Conservation (phyloP, 2,113 vertebrate species). For the Pachypanchax playfairii region DNA sequence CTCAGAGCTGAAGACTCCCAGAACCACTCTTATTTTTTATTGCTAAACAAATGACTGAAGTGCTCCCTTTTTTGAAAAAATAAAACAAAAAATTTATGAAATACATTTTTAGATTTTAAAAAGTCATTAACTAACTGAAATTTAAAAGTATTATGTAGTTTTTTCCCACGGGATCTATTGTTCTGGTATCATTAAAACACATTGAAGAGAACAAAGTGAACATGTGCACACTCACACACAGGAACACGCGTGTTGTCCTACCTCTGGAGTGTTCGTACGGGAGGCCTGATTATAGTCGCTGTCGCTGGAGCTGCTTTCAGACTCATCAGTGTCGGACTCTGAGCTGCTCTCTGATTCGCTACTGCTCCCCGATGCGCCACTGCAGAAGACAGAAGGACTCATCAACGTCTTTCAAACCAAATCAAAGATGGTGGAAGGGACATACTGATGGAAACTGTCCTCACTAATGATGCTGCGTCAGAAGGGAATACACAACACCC, state of each 20-base stretch:
- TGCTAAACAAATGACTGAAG: neutral
- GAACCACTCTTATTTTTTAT: neutral
- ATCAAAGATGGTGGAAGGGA: constrained; percentile 6
- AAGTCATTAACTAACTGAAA: too few relatives aligned
- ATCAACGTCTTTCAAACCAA: constrained; percentile 19
- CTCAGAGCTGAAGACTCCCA: constrained; percentile 5
- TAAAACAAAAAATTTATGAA: too few relatives aligned
- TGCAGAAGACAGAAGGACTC: constrained; percentile 28
- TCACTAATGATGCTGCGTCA: constrained; percentile 4
- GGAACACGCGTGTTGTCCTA: constrained; percentile 64
- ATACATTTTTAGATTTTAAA: too few relatives aligned
- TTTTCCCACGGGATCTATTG: too few relatives aligned
- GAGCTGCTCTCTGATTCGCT: constrained; percentile 96
- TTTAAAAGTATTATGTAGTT: too few relatives aligned
- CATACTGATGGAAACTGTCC: neutral
- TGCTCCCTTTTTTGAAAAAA: too few relatives aligned
- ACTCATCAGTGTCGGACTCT: constrained; percentile 90
- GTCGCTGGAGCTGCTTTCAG: constrained; percentile 92
- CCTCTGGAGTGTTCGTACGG: constrained; percentile 89
- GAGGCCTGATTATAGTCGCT: constrained; percentile 90
- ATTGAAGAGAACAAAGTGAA: too few relatives aligned
- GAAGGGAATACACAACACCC: too few relatives aligned
- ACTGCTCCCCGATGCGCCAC: constrained; percentile 88
- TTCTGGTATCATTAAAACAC: too few relatives aligned
- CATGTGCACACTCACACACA: neutral